phyloP scores from a whole-genome alignment of 2,797 vertebrate genomes.

The Xenopus petersii region DNA sequence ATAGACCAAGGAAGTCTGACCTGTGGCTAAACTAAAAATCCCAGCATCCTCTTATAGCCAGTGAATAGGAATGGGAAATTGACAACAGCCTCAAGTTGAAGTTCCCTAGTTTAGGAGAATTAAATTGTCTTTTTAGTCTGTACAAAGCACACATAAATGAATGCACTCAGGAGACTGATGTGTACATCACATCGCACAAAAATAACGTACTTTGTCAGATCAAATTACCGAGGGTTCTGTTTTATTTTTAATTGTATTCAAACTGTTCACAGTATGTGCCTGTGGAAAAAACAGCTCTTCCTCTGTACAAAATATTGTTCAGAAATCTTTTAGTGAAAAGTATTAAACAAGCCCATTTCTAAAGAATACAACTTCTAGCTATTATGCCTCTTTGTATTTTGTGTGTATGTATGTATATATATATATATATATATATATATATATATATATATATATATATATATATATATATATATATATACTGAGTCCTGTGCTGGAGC shows the following conservation, averaged over 20 bases:
- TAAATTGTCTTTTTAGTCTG: neutral
- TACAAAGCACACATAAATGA: neutral
- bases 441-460: too few species aligned
- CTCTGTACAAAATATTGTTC: neutral
- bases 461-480: too few species aligned
- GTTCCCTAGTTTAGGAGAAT: neutral
- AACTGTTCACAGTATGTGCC: neutral
- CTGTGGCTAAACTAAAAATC: neutral
- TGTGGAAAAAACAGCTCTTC: neutral
- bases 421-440: too few species aligned
- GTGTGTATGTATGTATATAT: too few species aligned
- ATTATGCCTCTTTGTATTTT: too few species aligned
- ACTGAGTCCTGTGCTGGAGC: too few species aligned
- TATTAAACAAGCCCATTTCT: neutral
- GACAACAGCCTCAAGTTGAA: neutral
- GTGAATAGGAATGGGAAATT: neutral
- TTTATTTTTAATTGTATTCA: neutral
- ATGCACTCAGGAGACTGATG: neutral
- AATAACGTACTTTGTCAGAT: neutral
- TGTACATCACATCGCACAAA: neutral
- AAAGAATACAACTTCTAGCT: neutral
- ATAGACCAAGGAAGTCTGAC: too few species aligned
- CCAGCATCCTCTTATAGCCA: neutral
- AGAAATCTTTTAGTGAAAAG: neutral
- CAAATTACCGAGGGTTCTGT: neutral